Base-by-base conservation (phyloP, 2,888 invertebrate genomes). In the Plagodis pulveraria region DNA sequence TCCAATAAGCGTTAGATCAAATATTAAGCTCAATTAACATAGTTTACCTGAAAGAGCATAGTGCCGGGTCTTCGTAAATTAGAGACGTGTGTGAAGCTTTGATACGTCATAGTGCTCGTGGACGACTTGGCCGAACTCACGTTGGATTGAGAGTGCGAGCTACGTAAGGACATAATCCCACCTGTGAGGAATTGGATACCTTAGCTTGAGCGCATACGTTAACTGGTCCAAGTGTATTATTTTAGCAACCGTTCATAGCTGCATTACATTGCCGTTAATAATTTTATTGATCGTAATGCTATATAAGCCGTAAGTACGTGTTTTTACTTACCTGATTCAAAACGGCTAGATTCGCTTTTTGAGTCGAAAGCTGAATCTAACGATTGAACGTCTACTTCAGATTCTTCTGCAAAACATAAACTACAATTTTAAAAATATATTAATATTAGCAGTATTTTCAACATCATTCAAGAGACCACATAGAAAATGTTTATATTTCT, bases 41-140 rank as follows among this genome's bases (percentile, higher is more conserved):
- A 40, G 40, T 52, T 70, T 77, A 91, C 91, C 83, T 88, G 90
- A 72, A 74, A 89, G 50, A 89, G 41, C 62, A 76, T 68, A 2
- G 89, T 80, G 2, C 91, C 91, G 8, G 91, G 91, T 56, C 79
- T 78, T 38, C 88, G 67, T 6, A 91, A 59, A 67, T 89, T 87
- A 60, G 77, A 73, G 0, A 74, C 52, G 35, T 78, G 71, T 9
- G 79, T 61, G 36, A 80, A 79, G 55, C 87, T 87, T 44, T 83
- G 82, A 62, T 72, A 81, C 0, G 89, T 90, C 52, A 72, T 36
- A n/a, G 76, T 73, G 58, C 91, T 90, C 1, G 72, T 60, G 0
- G 76, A 72, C 0, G 90, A 90, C 71, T 84, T 88, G 0, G 84
- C 74, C 36, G 85, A 84, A 61, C 89, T 90, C 10, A 90, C 11